Conservation (phyloP, 2,888 invertebrate genomes). For the Parapristionchus giblindavisi region DNA sequence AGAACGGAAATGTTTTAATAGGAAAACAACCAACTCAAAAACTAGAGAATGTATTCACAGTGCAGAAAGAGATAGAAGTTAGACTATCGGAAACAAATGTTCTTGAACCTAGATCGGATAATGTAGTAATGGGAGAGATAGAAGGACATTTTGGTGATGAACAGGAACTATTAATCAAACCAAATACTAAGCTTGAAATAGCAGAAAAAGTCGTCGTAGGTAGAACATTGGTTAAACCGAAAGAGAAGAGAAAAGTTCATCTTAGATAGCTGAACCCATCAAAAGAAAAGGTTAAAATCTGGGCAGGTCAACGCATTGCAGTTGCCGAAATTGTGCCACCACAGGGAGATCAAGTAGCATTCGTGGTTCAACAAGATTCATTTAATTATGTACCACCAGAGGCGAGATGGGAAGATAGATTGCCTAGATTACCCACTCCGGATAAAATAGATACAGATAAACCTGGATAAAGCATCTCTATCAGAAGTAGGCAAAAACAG, state of each 20-base stretch:
- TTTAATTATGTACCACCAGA: constrained; percentile 4
- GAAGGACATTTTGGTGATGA: background rate
- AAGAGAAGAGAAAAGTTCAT: background rate
- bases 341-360: background rate
- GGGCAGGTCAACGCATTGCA: constrained; percentile 14
- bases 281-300: background rate
- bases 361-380: background rate
- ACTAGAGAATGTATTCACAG: background rate
- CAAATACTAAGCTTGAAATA: background rate
- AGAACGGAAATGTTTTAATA: background rate
- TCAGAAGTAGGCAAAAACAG: background rate
- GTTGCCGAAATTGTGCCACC: background rate
- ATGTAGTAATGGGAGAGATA: background rate
- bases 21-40: background rate
- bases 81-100: background rate
- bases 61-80: background rate
- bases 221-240: background rate
- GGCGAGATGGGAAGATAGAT: constrained; percentile 14
- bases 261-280: background rate
- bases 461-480: background rate
- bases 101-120: background rate
- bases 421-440: too few species aligned
- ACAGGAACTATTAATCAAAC: background rate
- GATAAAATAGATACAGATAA: background rate
- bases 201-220: background rate